Percentiles rank a stretch among this genome's conserved stretches.
phyloP scores from a whole-genome alignment of 2,888 invertebrate species.

The Erannis defoliaria region DNA sequence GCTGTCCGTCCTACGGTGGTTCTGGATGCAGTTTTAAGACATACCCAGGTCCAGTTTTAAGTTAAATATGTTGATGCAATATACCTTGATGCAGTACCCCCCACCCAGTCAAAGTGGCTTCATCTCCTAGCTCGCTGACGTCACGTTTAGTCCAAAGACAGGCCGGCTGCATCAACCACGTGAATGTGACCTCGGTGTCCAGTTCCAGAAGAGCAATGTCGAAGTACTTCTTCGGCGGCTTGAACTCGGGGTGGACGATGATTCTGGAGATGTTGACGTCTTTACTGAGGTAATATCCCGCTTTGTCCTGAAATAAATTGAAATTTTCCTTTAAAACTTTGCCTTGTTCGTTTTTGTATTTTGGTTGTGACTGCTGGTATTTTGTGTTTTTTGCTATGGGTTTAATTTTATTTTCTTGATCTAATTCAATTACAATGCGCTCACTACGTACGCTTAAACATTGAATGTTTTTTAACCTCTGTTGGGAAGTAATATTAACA shows the following conservation, averaged over 20 bases:
- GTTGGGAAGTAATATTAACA: too few relatives aligned
- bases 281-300: slow-evolving; percentile 8
- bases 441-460: too few relatives aligned
- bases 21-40: too few relatives aligned
- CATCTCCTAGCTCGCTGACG: slow-evolving; percentile 46
- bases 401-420: too few relatives aligned
- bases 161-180: slow-evolving; percentile 61
- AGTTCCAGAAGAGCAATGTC: slow-evolving; percentile 71
- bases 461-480: too few relatives aligned
- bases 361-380: too few relatives aligned
- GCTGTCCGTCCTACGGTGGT: too few relatives aligned
- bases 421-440: too few relatives aligned
- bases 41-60: too few relatives aligned
- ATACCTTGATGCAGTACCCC: slow-evolving; percentile 63
- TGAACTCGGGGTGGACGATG: slow-evolving; percentile 62
- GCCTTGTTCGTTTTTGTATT: neutral
- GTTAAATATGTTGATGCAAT: too few relatives aligned
- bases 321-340: neutral
- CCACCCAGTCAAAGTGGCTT: slow-evolving; percentile 68
- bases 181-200: slow-evolving; percentile 50
- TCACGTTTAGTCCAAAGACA: slow-evolving; percentile 64
- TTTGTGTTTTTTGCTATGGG: too few relatives aligned
- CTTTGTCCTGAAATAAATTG: slow-evolving; percentile 21
- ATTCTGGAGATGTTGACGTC: slow-evolving; percentile 38
- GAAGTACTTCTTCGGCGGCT: slow-evolving; percentile 62